Evolutionary conservation across 2,113 vertebrate genomes (phyloP), one percentile per base, ranked within the genome.

Genomic region (Oxygymnocypris stewartii): DNA sequence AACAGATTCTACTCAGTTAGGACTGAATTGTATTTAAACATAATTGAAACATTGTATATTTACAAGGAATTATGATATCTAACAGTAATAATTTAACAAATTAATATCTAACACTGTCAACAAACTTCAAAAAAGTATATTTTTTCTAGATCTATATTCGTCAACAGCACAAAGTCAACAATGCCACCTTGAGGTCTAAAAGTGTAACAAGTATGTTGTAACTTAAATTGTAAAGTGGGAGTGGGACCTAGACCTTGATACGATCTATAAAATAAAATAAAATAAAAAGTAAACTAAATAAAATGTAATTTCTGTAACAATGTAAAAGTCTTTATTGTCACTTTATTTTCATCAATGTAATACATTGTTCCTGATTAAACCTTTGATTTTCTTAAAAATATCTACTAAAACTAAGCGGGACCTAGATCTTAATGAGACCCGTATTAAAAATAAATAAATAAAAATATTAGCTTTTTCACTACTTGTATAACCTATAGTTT

Each of bases 111-210:
- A 57, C 25, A 10, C 49, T 37, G 31, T 25, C 20, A n/a, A 42
- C 35, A 23, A 2, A 59, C 51, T 4, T 0, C 16, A 51, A 14
- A 51, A 3, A 11, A 14, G 35, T 61, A 4, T 1, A 16, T 18
- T 18, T 13, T 40, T 13, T 25, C 28, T 59, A 42, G 1, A 49
- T 28, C 42, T 28, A 25, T 40, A 59, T 20, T 23, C 14, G 49
- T 51, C 5, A 51, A 54, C 51, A 54, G 16, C 6, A 20, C 18
- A 54, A 79, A 40, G 25, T 23, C 79, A 81, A 25, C 59, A 82
- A 47, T 42, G 79, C 79, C 79, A 65, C n/a, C 79, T 82, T 47
- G 37, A 47, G 59, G 79, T 31, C 14, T 65, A 28, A 81, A 28
- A 25, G 44, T 16, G 59, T 47, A 65, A 67, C 59, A 16, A 25